Base-by-base conservation (phyloP, 2,113 vertebrate genomes). In the Myotis brandtii region DNA sequence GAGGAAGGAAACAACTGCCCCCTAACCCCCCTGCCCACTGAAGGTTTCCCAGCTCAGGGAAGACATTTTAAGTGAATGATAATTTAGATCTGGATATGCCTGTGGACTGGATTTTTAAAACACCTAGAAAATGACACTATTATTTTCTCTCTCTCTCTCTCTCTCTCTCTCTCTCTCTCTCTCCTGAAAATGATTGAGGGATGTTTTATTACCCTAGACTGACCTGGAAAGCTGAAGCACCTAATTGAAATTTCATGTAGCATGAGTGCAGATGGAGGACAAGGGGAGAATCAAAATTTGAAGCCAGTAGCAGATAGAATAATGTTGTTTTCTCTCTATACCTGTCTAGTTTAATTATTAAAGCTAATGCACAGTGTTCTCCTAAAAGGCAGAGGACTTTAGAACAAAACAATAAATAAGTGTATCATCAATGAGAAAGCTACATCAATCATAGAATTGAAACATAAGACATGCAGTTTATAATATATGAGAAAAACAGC, bases 81-180 rank as follows among this genome's bases (percentile, higher is more conserved):
- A 83, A 37, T 46, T 73, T 79, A n/a, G 56, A n/a, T 79, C 77
- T 54, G 46, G 23, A n/a, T 70, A 25, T 17, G 32, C 64, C 6
- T 80, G 5, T 9, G 88, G 46, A 54, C 5, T 17, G n/a, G n/a
- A 54, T 85, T 86, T 76, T 52, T 52, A 16, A 12, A 62, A 66
- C 83, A 75, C 25, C 20, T 34, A 64, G 37, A 91, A 88, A 94
- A 90, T 32, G 32, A 76, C 4, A 30, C 3, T 81, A 90, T 72
- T 27, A 40, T 9, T 43, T 18, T 46, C 11, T 50, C 30, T 84
- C 21, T 48, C 13, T 54, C 14, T 50, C 50, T 52, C 50, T 52
- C 50, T 52, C 50, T 52, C 50, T 56, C 6, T 56, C 54, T 56
- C 54, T 56, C 54, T 59, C 54, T 56, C 54, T 56, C 54, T 56